Percentiles rank a stretch among this genome's conserved stretches.
Evolutionary conservation across 2,113 vertebrate genomes (phyloP).

Genomic region (Myodes glareolus): DNA sequence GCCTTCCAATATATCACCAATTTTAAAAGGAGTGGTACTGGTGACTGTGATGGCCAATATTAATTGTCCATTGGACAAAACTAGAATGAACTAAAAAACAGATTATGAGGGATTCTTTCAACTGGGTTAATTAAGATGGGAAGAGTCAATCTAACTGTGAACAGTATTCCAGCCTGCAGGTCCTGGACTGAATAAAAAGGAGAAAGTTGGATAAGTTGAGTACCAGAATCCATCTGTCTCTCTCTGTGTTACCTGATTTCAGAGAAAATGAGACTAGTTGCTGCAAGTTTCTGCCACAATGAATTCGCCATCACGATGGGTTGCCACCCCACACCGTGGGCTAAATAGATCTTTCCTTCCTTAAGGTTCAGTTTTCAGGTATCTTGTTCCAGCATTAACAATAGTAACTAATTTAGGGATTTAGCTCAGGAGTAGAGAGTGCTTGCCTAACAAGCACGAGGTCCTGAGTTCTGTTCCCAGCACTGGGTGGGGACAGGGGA

Average conservation of each 20-base stretch:
- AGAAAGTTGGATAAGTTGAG: neutral
- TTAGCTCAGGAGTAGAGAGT: neutral
- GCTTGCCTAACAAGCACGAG: neutral
- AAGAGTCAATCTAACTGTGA: neutral
- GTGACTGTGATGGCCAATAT: neutral
- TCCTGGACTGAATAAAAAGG: neutral
- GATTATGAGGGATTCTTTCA: too few relatives aligned
- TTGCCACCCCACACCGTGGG: too few relatives aligned
- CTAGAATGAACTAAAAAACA: neutral
- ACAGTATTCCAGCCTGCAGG: too few relatives aligned
- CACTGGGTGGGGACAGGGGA: neutral
- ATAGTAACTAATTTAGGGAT: neutral
- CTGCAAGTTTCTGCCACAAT: too few relatives aligned
- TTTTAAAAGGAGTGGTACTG: neutral
- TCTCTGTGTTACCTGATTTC: neutral
- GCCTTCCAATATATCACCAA: neutral
- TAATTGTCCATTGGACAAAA: neutral
- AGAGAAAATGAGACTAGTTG: neutral
- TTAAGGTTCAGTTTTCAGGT: neutral
- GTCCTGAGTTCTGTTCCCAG: neutral
- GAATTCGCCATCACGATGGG: neutral
- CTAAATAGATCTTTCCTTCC: neutral
- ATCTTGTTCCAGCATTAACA: neutral
- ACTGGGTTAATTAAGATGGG: neutral
- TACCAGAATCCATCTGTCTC: neutral